Evolutionary conservation across 2,888 invertebrate genomes (phyloP).

Genomic region (Eustalomyia histrio): DNA sequence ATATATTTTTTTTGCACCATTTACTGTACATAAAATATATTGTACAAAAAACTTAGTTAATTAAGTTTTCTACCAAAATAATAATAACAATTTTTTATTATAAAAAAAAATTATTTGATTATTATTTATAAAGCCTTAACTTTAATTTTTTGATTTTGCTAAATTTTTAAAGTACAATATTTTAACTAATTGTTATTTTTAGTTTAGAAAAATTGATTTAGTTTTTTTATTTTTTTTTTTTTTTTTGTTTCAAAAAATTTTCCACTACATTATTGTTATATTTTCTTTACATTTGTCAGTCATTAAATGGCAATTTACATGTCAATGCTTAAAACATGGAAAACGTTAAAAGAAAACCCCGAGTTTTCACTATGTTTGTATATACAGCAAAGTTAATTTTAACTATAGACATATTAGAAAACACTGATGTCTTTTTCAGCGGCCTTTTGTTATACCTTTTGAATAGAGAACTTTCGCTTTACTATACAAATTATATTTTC

Average conservation of each 20-base stretch:
- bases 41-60: too few relatives aligned
- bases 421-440: neutral
- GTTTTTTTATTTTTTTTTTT: constrained; percentile 39
- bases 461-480: too few relatives aligned
- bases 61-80: too few relatives aligned
- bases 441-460: too few relatives aligned
- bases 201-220: constrained; percentile 57
- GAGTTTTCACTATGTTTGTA: neutral
- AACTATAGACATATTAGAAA: constrained; percentile 17
- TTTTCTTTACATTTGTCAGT: constrained; percentile 64
- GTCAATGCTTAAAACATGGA: constrained; percentile 69
- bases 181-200: constrained; percentile 26
- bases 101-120: too few relatives aligned
- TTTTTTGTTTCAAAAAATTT: neutral
- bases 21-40: too few relatives aligned
- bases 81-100: too few relatives aligned
- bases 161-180: neutral
- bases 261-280: constrained; percentile 61
- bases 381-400: neutral
- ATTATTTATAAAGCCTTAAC: too few relatives aligned
- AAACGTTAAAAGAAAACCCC: constrained; percentile 58
- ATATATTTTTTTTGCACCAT: too few relatives aligned
- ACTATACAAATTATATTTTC: too few relatives aligned
- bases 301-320: constrained; percentile 78
- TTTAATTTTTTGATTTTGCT: too few relatives aligned